These are phyloP conservation scores for Triplophysa tibetana DNA, from an alignment of 2,113 vertebrate genomes.

Conservation along the genomic window DNA sequence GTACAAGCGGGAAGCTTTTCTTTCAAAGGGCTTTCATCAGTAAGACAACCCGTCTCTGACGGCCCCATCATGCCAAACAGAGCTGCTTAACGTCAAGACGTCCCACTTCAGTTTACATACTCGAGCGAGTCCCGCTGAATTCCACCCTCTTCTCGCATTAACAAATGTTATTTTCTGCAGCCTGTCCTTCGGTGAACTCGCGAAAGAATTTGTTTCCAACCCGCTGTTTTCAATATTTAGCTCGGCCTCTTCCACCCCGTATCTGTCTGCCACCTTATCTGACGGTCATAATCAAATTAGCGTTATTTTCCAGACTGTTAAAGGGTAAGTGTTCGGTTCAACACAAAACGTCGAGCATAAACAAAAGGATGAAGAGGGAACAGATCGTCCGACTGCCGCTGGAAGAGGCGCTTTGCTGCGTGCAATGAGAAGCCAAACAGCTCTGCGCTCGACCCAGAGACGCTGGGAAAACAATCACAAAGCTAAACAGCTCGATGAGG, in stretches of 20 bases:
- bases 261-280: constrained; percentile 39
- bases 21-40: not conserved
- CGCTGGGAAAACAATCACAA: constrained; percentile 38
- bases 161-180: constrained; percentile 49
- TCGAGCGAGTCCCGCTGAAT: constrained; percentile 34
- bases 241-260: constrained; percentile 9
- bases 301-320: constrained; percentile 29
- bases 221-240: constrained; percentile 45
- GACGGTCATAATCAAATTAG: constrained; percentile 9
- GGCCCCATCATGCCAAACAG: constrained; percentile 14
- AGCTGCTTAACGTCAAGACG: constrained; percentile 39
- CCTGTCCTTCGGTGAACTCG: constrained; percentile 39
- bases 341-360: constrained; percentile 37
- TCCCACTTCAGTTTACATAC: constrained; percentile 45
- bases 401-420: constrained; percentile 4
- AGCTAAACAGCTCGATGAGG: not conserved
- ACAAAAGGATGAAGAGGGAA: constrained; percentile 16
- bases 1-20: constrained; percentile 8
- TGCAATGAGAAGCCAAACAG: not conserved
- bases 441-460: not conserved
- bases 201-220: constrained; percentile 33
- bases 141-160: constrained; percentile 23
- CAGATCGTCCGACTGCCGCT: not conserved
- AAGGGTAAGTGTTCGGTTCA: constrained; percentile 33
- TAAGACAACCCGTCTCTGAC: constrained; percentile 4